These are phyloP conservation scores for Platypus cylindrus DNA, from an alignment of 2,888 invertebrate species.

Conservation along the genomic window DNA sequence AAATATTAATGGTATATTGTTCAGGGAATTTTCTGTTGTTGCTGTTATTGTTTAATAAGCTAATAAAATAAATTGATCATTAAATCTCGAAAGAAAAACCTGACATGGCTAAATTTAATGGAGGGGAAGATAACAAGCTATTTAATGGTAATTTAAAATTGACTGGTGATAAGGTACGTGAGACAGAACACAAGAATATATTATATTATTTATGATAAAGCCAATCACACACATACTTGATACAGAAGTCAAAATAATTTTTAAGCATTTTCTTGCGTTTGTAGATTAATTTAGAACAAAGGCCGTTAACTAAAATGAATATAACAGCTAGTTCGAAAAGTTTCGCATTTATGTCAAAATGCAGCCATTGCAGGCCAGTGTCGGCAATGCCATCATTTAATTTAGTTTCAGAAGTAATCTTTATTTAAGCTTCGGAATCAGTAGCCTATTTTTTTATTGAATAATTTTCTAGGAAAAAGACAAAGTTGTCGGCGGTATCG, in stretches of 20 bases:
- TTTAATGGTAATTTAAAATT: constrained; percentile 16
- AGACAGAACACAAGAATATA: no score
- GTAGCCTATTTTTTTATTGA: constrained; percentile 1
- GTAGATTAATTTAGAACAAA: constrained; percentile 27
- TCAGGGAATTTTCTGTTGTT: no score
- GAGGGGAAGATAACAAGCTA: no score
- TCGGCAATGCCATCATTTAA: constrained; percentile 25
- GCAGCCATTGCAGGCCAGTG: constrained; percentile 24
- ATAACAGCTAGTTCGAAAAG: constrained; percentile 27
- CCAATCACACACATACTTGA: background rate
- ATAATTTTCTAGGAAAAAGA: constrained; percentile 16
- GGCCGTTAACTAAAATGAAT: constrained; percentile 21
- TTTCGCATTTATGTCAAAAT: constrained; percentile 22
- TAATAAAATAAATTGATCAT: no score
- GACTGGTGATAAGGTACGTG: constrained; percentile 18
- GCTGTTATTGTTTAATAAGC: no score
- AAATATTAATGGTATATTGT: no score
- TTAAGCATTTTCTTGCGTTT: constrained; percentile 13
- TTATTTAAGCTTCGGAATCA: background rate
- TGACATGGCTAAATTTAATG: constrained; percentile 3
- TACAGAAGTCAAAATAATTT: background rate
- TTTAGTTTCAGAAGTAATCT: background rate
- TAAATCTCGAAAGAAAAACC: no score
- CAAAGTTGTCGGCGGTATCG: no score
- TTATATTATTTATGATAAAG: no score